phyloP scores from a whole-genome alignment of 53 echinoderm and acorn worm genomes.

The Paracentrotus lividus region DNA sequence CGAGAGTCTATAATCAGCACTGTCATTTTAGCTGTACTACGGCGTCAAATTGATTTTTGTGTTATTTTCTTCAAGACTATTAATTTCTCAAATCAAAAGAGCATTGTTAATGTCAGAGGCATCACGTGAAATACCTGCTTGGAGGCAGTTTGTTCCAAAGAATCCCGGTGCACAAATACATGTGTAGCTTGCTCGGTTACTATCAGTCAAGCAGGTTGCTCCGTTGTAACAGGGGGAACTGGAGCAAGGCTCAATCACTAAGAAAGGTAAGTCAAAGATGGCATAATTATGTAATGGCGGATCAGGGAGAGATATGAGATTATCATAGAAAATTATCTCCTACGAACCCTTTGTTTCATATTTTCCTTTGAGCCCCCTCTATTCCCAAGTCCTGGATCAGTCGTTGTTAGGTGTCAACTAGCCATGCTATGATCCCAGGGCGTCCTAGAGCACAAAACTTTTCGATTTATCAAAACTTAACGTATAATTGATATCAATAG shows the following conservation, averaged over 20 bases:
- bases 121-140: not conserved
- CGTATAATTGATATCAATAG: too few relatives aligned
- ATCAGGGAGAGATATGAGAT: too few relatives aligned
- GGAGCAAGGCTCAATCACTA: slow-evolving; percentile 36
- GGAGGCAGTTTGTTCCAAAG: slow-evolving; percentile 75
- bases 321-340: too few relatives aligned
- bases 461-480: too few relatives aligned
- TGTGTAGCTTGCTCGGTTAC: slow-evolving; percentile 57
- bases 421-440: too few relatives aligned
- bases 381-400: too few relatives aligned
- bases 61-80: not conserved
- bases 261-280: too few relatives aligned
- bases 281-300: too few relatives aligned
- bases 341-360: too few relatives aligned
- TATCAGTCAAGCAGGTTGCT: slow-evolving; percentile 34
- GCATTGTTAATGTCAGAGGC: not conserved
- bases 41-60: not conserved
- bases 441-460: too few relatives aligned
- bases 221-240: slow-evolving; percentile 61
- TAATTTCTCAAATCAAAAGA: not conserved
- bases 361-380: too few relatives aligned
- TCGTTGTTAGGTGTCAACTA: too few relatives aligned
- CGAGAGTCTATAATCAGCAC: not conserved
- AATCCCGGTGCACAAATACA: slow-evolving; percentile 72
- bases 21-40: not conserved